Evolutionary conservation across 2,797 vertebrate genomes (phyloP).

Genomic region (Sebastiscus albofasciatus): DNA sequence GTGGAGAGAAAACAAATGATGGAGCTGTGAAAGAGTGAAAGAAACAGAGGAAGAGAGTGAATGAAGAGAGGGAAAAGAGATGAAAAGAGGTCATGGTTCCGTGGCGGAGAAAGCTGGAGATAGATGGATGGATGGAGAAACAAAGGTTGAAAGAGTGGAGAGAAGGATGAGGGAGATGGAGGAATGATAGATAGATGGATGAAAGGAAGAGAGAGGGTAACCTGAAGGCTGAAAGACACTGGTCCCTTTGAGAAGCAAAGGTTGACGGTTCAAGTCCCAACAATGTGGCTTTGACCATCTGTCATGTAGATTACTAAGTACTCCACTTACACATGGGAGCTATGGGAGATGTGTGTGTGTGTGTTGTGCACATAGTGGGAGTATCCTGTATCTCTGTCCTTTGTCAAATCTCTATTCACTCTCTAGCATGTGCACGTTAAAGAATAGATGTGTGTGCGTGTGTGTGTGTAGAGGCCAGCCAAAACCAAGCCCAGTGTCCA

Average conservation of each 20-base stretch:
- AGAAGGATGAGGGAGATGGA: constrained; percentile 27
- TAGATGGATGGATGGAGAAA: constrained; percentile 33
- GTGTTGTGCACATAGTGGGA: neutral
- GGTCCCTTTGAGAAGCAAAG: constrained; percentile 63
- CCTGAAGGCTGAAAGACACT: constrained; percentile 60
- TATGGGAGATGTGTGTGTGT: constrained; percentile 16
- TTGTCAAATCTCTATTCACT: constrained; percentile 15
- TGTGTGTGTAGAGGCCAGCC: constrained; percentile 13
- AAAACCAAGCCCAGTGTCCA: constrained; percentile 39
- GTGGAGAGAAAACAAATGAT: constrained; percentile 43
- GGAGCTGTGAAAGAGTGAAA: constrained; percentile 28
- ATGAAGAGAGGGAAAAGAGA: constrained; percentile 21
- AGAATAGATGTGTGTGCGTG: constrained; percentile 21
- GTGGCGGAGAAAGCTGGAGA: constrained; percentile 37
- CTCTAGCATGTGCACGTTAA: constrained; percentile 7
- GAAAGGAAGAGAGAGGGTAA: constrained; percentile 38
- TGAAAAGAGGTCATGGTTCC: constrained; percentile 44
- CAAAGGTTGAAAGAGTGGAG: constrained; percentile 16
- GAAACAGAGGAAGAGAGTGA: constrained; percentile 4
- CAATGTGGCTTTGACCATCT: constrained; percentile 73
- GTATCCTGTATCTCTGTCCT: constrained; percentile 41
- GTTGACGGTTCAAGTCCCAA: constrained; percentile 64
- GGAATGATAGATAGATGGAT: constrained; percentile 54
- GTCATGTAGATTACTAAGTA: constrained; percentile 66
- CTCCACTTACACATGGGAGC: constrained; percentile 34